Conservation (phyloP, 1,140 invertebrate species). For the Leptopilina clavipes region DNA sequence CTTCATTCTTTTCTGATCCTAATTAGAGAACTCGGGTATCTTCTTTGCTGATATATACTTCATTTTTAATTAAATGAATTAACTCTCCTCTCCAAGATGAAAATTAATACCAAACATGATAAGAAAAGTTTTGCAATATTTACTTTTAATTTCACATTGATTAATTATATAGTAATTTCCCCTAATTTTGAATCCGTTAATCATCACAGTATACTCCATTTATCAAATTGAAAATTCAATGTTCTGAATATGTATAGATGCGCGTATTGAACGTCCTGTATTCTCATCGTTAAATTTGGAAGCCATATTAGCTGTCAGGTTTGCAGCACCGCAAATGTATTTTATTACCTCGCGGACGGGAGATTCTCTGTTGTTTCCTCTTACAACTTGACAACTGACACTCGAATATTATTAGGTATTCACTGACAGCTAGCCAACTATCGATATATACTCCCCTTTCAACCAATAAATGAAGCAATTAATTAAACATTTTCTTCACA, state of each 20-base stretch:
- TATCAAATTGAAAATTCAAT: conserved; percentile 5
- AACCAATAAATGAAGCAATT: not conserved
- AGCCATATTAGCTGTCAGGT: conserved; percentile 51
- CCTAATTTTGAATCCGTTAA: not conserved
- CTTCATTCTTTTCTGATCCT: conserved; percentile 15
- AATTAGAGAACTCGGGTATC: not conserved
- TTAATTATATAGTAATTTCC: conserved; percentile 1
- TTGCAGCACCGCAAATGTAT: conserved; percentile 46
- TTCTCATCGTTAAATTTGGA: conserved; percentile 45
- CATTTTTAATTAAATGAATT: conserved; percentile 11
- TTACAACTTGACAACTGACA: conserved; percentile 46
- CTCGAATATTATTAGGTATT: conserved; percentile 49
- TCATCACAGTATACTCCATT: not conserved
- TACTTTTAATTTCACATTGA: not conserved
- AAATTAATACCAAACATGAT: not conserved
- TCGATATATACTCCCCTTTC: conserved; percentile 36
- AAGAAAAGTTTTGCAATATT: not conserved
- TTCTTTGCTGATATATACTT: conserved; percentile 7
- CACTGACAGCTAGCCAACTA: conserved; percentile 39
- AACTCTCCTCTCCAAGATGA: not conserved
- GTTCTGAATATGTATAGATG: conserved; percentile 18
- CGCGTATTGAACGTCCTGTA: conserved; percentile 36
- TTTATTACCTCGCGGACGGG: conserved; percentile 46
- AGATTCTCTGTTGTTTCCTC: conserved; percentile 44
- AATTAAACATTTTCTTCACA: conserved; percentile 24